A percentile compares a stretch with the other conserved stretches of the same genome.
phyloP scores from a whole-genome alignment of 2,797 vertebrate species.

The Uromys caudimaculatus region DNA sequence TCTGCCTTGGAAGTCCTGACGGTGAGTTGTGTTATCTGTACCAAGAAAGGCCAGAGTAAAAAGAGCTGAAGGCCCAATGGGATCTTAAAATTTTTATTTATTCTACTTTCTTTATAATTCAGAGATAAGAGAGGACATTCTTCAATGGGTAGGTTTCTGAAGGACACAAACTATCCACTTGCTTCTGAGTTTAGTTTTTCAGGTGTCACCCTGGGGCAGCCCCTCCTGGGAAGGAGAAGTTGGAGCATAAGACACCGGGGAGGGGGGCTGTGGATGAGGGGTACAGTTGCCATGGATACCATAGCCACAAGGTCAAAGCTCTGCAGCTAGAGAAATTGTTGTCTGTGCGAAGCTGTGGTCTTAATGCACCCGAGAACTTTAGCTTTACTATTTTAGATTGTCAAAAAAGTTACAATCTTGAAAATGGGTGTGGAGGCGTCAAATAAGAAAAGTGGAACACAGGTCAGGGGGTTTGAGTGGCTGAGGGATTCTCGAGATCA shows the following conservation, averaged over 20 bases:
- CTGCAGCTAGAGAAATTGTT: neutral
- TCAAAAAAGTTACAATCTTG: neutral
- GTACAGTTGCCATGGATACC: neutral
- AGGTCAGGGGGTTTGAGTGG: neutral
- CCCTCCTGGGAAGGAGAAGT: neutral
- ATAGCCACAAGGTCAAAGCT: neutral
- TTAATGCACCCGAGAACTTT: neutral
- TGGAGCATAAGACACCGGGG: neutral
- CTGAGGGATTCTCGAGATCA: neutral
- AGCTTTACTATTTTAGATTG: neutral
- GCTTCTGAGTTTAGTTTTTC: neutral
- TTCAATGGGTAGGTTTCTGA: constrained; percentile 39
- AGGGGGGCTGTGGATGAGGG: neutral
- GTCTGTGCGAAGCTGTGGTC: neutral
- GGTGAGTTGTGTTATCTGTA: neutral
- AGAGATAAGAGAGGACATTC: neutral
- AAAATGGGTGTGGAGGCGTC: neutral
- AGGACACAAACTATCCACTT: neutral
- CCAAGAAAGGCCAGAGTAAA: constrained; percentile 4
- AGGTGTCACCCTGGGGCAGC: neutral
- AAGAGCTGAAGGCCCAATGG: neutral
- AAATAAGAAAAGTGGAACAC: neutral
- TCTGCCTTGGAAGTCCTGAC: neutral
- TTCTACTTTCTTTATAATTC: constrained; percentile 13
- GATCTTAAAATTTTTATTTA: neutral